Base-by-base conservation (phyloP, 2,113 vertebrate species). In the Hippocampus abdominalis region DNA sequence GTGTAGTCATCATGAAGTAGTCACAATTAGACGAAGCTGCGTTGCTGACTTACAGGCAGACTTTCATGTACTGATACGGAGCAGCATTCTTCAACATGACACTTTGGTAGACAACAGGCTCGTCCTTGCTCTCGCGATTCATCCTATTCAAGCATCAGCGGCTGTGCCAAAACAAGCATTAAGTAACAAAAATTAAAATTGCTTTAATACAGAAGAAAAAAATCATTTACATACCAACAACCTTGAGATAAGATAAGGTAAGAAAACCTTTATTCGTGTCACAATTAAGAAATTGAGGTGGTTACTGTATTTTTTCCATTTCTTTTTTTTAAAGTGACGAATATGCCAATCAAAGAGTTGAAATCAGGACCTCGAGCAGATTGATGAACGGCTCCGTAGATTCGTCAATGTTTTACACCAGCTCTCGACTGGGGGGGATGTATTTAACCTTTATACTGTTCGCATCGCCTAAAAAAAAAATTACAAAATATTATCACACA, bases 41-140 rank as follows among this genome's bases (percentile, higher is more conserved):
- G 5, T 4, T 0, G 6, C 3, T 6, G 15, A 94, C 96, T 94
- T 86, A 98, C 96, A 97, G 83, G 61, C 79, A 71, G 57, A 96
- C 87, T 62, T 94, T 95, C 93, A 98, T 53, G 78, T 96, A 97
- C 71, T 95, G 94, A 70, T 94, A 87, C 20, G 90, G 90, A 0
- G 93, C 93, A 1, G 81, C 75, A 66, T 93, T 91, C 86, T 89
- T 94, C 69, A 92, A 83, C 73, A 96, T 94, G 0, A 90, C 72
- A 71, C 94, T 91, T 70, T 94, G 91, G 74, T 91, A 94, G 29
- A 71, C 73, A 0, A 81, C 16, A 2, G 86, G 25, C 8, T 78
- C 72, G 3, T 86, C 77, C 79, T 89, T 82, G 65, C 66, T 23
- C 8, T 69, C 64, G 9, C 8, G 61, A 3, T 42, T 83, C 89